phyloP scores from a whole-genome alignment of 2,888 invertebrate species.

The Macrosoma leucophasiata region DNA sequence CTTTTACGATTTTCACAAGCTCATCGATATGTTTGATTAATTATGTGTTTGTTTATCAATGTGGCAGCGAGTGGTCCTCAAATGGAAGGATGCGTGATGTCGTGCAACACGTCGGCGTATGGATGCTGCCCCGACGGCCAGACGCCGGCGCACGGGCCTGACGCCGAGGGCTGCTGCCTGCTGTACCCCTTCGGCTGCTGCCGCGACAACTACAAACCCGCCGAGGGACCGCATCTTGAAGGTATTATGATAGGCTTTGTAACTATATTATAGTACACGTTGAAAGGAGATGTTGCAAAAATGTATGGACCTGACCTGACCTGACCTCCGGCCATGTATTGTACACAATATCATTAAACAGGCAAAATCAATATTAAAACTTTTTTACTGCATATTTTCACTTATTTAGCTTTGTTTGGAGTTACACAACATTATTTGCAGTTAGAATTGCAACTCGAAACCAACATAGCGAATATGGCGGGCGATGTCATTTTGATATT shows the following conservation, averaged over 20 bases:
- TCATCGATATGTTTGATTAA: too few relatives aligned
- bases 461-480: too few relatives aligned
- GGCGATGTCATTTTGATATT: too few relatives aligned
- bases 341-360: too few relatives aligned
- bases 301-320: too few relatives aligned
- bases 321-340: too few relatives aligned
- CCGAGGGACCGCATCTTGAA: conserved; percentile 85
- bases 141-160: conserved; percentile 90
- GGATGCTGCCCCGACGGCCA: conserved; percentile 92
- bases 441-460: too few relatives aligned
- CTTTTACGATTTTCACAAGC: too few relatives aligned
- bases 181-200: conserved; percentile 89
- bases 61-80: conserved; percentile 79
- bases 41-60: neutral
- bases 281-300: neutral
- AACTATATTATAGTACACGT: neutral
- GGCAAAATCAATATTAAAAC: too few relatives aligned
- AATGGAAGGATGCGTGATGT: conserved; percentile 83
- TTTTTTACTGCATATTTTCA: too few relatives aligned
- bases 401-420: too few relatives aligned
- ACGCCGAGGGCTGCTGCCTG: conserved; percentile 88
- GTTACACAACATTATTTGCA: too few relatives aligned
- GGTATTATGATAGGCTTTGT: conserved; percentile 62
- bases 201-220: conserved; percentile 88
- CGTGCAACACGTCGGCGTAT: conserved; percentile 80